A percentile compares a stretch with the other conserved stretches of the same genome.
These are phyloP conservation scores for Toxotes chatareus DNA, from an alignment of 2,113 vertebrate species.

Conservation along the genomic window DNA sequence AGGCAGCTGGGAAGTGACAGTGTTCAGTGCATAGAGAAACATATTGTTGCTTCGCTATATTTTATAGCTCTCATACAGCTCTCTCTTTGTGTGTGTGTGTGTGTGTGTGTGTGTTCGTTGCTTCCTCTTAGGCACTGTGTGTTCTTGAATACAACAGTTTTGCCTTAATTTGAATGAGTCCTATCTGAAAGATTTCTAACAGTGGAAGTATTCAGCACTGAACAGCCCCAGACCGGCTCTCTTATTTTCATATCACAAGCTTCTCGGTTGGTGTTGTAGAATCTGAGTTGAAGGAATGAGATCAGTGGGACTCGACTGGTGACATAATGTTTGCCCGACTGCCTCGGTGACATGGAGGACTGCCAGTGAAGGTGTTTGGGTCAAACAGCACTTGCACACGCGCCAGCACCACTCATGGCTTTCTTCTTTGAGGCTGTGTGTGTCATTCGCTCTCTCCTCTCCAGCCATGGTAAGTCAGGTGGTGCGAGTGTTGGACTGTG, in stretches of 20 bases:
- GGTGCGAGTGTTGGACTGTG: not conserved
- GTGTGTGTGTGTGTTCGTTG: conserved; percentile 6
- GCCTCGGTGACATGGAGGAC: not conserved
- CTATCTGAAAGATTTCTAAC: not conserved
- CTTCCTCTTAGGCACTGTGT: conserved; percentile 28
- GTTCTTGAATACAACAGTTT: conserved; percentile 24
- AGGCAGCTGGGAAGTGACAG: conserved; percentile 7
- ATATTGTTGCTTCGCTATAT: not conserved
- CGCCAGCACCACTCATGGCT: conserved; percentile 58
- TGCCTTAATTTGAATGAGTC: conserved; percentile 43
- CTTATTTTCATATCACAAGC: not conserved
- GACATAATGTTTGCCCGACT: not conserved
- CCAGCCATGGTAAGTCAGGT: conserved; percentile 59
- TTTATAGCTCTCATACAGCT: conserved; percentile 12
- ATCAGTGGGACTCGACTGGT: not conserved
- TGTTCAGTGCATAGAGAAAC: not conserved
- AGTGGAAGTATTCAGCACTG: conserved; percentile 6
- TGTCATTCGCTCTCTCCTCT: conserved; percentile 69
- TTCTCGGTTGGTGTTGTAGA: not conserved
- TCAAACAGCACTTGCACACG: not conserved
- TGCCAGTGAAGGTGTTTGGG: conserved; percentile 15
- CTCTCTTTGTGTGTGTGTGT: not conserved
- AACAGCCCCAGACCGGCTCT: not conserved
- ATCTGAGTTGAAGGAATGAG: not conserved
- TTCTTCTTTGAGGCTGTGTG: conserved; percentile 78